A percentile compares a stretch with the other conserved stretches of the same genome.
These are phyloP conservation scores for Hemicordylus capensis DNA, from an alignment of 2,113 vertebrate species.

Conservation along the genomic window DNA sequence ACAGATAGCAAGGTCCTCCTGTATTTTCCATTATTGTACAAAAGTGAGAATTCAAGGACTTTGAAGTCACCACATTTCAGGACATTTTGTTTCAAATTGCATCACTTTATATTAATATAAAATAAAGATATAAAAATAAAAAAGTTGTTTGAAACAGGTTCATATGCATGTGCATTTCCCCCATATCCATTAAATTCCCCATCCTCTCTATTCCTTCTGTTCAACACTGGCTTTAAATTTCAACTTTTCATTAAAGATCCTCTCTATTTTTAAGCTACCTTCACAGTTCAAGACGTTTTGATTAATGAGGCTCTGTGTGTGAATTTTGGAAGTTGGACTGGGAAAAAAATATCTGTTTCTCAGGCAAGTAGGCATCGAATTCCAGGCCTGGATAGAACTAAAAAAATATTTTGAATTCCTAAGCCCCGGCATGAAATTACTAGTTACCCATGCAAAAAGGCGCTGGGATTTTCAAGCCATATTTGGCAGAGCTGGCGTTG, in stretches of 20 bases:
- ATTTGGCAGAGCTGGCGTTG: neutral
- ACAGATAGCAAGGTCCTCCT: no score
- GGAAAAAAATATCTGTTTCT: neutral
- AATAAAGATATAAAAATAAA: neutral
- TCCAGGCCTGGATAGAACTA: neutral
- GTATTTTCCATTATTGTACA: no score
- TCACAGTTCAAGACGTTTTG: neutral
- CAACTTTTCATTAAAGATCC: neutral
- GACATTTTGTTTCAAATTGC: no score
- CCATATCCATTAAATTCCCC: neutral
- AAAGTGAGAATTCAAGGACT: no score
- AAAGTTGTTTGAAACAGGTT: neutral
- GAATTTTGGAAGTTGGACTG: neutral
- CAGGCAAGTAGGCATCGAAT: neutral
- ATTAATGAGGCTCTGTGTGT: neutral
- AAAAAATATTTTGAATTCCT: conserved; percentile 19
- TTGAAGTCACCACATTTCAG: no score
- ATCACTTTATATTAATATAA: no score
- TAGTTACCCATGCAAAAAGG: neutral
- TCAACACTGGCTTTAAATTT: neutral
- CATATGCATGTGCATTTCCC: neutral
- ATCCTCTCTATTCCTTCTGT: neutral
- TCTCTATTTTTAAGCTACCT: neutral
- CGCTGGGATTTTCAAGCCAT: neutral
- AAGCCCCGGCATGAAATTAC: neutral